Conservation (phyloP, 2,113 vertebrate species). For the Diadophis punctatus region DNA sequence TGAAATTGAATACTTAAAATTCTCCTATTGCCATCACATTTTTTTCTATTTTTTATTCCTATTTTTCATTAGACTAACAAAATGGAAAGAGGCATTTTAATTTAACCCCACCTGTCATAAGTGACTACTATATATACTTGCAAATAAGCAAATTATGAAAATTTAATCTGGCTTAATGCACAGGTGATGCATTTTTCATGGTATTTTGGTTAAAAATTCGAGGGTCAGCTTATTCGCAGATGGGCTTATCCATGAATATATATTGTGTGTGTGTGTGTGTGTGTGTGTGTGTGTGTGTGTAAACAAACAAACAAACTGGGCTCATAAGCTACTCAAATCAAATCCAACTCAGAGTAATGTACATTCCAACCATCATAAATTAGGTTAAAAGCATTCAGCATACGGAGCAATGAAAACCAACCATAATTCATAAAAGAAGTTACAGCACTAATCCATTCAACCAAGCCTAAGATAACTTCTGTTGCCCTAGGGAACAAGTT, state of each 20-base stretch:
- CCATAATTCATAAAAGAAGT: neutral
- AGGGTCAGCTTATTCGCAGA: neutral
- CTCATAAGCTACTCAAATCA: neutral
- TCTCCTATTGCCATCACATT: neutral
- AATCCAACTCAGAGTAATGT: neutral
- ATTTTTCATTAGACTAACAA: neutral
- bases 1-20: neutral
- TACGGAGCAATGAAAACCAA: neutral
- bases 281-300: too few relatives aligned
- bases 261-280: too few relatives aligned
- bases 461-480: neutral
- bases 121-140: neutral
- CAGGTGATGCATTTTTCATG: neutral
- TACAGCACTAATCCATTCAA: neutral
- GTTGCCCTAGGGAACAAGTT: neutral
- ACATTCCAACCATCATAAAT: neutral
- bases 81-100: neutral
- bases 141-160: neutral
- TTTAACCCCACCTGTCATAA: neutral
- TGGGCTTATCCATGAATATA: neutral
- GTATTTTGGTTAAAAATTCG: neutral
- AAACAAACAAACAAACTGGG: neutral
- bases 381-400: neutral
- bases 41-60: neutral
- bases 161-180: neutral